Conservation (phyloP, 1,140 invertebrate species). For the Tetraneura akinire region DNA sequence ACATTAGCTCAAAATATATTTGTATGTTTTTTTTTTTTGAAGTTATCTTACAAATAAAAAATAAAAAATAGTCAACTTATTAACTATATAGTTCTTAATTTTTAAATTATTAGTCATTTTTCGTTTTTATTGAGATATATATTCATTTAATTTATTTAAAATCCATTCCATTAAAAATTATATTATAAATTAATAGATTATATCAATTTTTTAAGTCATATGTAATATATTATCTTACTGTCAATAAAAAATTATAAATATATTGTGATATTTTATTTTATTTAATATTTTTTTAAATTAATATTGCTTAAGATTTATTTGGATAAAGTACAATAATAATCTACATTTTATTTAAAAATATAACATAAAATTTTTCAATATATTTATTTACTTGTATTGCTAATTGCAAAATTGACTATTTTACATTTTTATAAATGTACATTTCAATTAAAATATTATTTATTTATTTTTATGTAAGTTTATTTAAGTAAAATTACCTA, state of each 20-base stretch:
- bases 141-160: no score
- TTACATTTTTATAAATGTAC: no score
- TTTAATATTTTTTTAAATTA: neutral
- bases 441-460: no score
- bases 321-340: no score
- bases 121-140: neutral
- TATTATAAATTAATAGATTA: neutral
- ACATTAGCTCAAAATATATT: neutral
- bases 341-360: no score
- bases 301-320: neutral
- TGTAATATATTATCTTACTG: neutral
- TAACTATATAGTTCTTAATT: neutral
- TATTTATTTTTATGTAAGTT: no score
- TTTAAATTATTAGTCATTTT: constrained; percentile 13
- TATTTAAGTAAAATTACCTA: no score
- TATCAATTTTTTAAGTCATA: neutral
- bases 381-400: no score
- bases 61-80: neutral
- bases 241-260: neutral
- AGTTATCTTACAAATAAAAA: neutral
- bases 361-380: no score
- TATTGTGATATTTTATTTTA: constrained; percentile 25
- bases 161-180: constrained; percentile 12
- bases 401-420: no score
- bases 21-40: neutral